Base-by-base conservation (phyloP, 2,113 vertebrate species). In the Anseranas semipalmata region DNA sequence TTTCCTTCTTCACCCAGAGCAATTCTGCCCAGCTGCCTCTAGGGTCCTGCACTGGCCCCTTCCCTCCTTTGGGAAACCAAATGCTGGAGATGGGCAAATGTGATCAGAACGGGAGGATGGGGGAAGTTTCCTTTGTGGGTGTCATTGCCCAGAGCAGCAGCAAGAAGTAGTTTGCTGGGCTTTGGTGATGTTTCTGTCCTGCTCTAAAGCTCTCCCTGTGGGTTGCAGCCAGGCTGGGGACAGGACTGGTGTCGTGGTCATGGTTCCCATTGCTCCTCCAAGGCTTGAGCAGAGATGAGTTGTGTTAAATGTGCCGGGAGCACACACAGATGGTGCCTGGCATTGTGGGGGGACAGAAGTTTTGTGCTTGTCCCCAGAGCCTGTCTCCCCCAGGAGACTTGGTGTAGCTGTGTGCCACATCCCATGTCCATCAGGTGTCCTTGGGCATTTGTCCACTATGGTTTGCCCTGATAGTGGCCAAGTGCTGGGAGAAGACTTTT, bases 71-170 rank as follows among this genome's bases (percentile, higher is more conserved):
- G 3, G 22, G 70, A 73, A 68, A 59, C 24, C 2, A 1, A 43
- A 52, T 3, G 1, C 19, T 41, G 21, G 24, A 70, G 33, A 85
- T 32, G 12, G 18, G 7, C 32, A 62, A 58, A 76, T 27, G 22
- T 74, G 15, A 28, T 78, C 1, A 1, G 39, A 43, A 66, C 62
- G 65, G 1, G 1, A 45, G 66, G 52, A 10, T 0, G 3, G 10
- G 43, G 37, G 65, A 80, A 58, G 43, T 24, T 45, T 22, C 21
- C 55, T 60, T 11, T 11, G 12, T 65, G 62, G 7, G 37, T 17
- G 11, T 28, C 19, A 28, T 25, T 30, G 62, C 28, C 37, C 62
- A 65, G 62, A 12, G 62, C 56, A 20, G 17, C 41, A 43, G 43
- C 7, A 4, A 76, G 55, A 58, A 20, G 55, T n/a, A 19, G 33